Evolutionary conservation across 2,888 invertebrate species (phyloP).

Genomic region (Pristionchus mayeri): DNA sequence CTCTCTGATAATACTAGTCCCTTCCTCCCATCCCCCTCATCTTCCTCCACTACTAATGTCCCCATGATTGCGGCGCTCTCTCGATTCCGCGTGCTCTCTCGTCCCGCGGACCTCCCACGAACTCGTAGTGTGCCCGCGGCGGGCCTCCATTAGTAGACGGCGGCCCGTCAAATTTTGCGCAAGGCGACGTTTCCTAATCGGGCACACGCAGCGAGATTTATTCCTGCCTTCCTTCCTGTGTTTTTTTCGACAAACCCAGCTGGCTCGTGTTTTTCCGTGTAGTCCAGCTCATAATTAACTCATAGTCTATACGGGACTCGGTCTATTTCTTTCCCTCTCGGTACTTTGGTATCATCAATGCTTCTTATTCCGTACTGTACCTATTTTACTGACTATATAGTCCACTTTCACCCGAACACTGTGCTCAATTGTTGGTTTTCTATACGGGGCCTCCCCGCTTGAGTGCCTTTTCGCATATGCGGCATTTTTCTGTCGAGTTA

Average conservation of each 20-base stretch:
- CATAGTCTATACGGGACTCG: neutral
- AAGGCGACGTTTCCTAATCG: conserved; percentile 39
- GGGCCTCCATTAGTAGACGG: conserved; percentile 15
- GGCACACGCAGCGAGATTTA: conserved; percentile 5
- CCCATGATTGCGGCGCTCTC: conserved; percentile 42
- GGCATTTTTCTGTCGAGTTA: neutral
- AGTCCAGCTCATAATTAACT: conserved; percentile 23
- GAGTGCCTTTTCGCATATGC: conserved; percentile 12
- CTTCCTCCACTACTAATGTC: conserved; percentile 25
- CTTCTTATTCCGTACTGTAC: no score
- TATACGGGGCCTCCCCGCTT: neutral
- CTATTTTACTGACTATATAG: neutral
- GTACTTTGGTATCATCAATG: neutral
- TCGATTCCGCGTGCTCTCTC: neutral
- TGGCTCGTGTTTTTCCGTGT: neutral
- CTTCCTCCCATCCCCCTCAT: neutral
- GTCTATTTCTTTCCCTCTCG: neutral
- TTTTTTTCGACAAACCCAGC: neutral
- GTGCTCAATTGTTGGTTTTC: neutral
- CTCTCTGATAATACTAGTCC: conserved; percentile 29
- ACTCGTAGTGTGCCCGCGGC: neutral
- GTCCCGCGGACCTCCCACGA: neutral
- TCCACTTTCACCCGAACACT: no score
- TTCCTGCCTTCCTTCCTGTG: neutral
- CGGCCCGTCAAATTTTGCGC: conserved; percentile 45